Conservation (phyloP, 2,113 vertebrate species). For the Coreoperca whiteheadi region DNA sequence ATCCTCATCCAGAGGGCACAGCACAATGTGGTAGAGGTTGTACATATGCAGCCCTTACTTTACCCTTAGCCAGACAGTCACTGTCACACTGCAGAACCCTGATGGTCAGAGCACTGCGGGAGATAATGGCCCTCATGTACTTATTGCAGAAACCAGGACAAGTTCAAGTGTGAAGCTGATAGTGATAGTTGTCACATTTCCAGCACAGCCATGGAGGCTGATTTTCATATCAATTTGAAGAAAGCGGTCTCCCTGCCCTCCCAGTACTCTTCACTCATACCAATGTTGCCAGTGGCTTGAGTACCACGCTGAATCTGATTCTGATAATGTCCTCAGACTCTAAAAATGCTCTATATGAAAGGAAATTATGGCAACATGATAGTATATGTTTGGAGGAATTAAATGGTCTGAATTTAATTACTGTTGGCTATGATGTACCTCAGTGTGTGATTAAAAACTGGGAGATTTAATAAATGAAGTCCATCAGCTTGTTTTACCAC, state of each 20-base stretch:
- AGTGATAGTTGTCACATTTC: constrained; percentile 13
- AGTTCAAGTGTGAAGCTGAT: constrained; percentile 10
- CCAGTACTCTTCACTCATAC: neutral
- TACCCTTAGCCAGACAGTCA: neutral
- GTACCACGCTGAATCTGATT: constrained; percentile 8
- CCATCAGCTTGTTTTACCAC: constrained; percentile 33
- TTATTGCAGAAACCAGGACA: neutral
- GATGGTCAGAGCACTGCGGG: constrained; percentile 7
- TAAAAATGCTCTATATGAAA: constrained; percentile 16
- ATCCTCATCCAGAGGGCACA: neutral
- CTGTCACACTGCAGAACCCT: neutral
- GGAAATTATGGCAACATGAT: constrained; percentile 19
- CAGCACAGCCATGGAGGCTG: neutral
- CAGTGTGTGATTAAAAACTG: constrained; percentile 29
- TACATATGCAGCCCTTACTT: neutral
- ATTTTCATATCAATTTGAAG: constrained; percentile 21
- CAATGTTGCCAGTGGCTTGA: neutral
- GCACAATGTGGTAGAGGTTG: neutral
- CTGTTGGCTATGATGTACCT: constrained; percentile 1
- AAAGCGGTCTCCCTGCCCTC: neutral
- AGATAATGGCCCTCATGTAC: constrained; percentile 13
- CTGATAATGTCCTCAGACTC: neutral
- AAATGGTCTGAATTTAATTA: constrained; percentile 7
- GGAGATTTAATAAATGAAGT: constrained; percentile 49
- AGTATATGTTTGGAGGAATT: constrained; percentile 12